A percentile compares a stretch with the other conserved stretches of the same genome.
Evolutionary conservation across 2,113 vertebrate genomes (phyloP).

Genomic region (Tragelaphus imberbis): DNA sequence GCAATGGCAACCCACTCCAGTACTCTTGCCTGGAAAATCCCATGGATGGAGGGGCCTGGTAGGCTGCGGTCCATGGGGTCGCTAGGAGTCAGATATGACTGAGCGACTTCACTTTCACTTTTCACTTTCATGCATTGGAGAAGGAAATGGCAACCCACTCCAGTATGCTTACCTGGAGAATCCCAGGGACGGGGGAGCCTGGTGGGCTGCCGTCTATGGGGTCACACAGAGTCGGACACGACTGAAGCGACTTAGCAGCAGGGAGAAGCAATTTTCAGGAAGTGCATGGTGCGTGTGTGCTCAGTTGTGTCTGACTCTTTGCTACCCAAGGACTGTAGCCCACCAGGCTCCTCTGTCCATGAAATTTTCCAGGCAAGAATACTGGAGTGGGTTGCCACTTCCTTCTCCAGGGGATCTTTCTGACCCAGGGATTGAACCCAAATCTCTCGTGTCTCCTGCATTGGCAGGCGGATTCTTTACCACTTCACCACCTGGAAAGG

Average conservation of each 20-base stretch:
- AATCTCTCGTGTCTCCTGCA: background rate
- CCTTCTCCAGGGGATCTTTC: background rate
- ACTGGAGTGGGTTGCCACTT: background rate
- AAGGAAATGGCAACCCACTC: too few species aligned
- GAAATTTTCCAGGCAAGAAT: background rate
- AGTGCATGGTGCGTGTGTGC: background rate
- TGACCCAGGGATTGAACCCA: background rate
- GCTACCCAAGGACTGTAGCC: background rate
- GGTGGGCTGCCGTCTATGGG: too few species aligned
- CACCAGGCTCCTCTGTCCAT: background rate
- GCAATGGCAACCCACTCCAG: too few species aligned
- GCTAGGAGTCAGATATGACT: too few species aligned
- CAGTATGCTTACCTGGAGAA: too few species aligned
- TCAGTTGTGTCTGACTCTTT: background rate
- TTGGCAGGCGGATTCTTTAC: background rate
- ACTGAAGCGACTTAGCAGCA: background rate
- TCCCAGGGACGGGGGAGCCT: too few species aligned
- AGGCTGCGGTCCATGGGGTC: too few species aligned
- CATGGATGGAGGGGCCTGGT: too few species aligned
- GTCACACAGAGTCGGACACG: too few species aligned
- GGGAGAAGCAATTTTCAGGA: constrained; percentile 29
- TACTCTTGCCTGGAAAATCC: too few species aligned
- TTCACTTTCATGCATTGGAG: too few species aligned
- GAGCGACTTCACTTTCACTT: too few species aligned
- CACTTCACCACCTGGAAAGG: background rate